Percentiles rank a stretch among this genome's conserved stretches.
Conservation (phyloP, 1,140 invertebrate genomes). For the Drusus annulatus region DNA sequence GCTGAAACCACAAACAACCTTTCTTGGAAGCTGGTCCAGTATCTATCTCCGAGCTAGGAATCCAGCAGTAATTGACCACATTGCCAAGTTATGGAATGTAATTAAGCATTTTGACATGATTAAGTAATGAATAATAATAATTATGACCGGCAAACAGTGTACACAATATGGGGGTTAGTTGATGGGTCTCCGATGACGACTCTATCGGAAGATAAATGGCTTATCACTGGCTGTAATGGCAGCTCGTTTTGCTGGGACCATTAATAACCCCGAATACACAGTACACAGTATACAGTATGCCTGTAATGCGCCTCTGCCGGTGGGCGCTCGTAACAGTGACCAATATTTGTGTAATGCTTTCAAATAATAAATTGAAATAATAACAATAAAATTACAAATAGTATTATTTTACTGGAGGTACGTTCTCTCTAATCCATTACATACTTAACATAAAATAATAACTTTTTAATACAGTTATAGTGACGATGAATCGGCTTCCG, state of each 20-base stretch:
- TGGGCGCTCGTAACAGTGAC: too few species aligned
- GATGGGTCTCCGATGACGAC: constrained; percentile 9
- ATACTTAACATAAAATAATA: too few species aligned
- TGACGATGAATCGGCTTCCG: too few species aligned
- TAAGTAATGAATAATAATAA: constrained; percentile 57
- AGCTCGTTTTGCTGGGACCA: constrained; percentile 42
- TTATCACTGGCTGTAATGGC: constrained; percentile 11
- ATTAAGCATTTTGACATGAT: constrained; percentile 56
- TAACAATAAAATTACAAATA: too few species aligned
- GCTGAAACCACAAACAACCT: neutral
- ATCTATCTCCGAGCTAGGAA: too few species aligned
- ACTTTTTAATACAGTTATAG: too few species aligned
- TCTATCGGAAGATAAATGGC: constrained; percentile 43
- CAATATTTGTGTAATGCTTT: too few species aligned
- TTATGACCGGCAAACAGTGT: constrained; percentile 27
- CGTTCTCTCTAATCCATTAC: too few species aligned
- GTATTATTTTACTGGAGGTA: too few species aligned
- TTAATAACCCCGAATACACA: constrained; percentile 43
- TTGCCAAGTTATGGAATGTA: constrained; percentile 52
- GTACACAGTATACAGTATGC: neutral
- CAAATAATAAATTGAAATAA: too few species aligned
- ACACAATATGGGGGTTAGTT: neutral
- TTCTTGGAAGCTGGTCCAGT: neutral
- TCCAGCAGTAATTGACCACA: constrained; percentile 39
- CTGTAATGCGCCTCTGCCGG: too few species aligned